Evolutionary conservation across 2,797 vertebrate genomes (phyloP).

Genomic region (Mus spretus): DNA sequence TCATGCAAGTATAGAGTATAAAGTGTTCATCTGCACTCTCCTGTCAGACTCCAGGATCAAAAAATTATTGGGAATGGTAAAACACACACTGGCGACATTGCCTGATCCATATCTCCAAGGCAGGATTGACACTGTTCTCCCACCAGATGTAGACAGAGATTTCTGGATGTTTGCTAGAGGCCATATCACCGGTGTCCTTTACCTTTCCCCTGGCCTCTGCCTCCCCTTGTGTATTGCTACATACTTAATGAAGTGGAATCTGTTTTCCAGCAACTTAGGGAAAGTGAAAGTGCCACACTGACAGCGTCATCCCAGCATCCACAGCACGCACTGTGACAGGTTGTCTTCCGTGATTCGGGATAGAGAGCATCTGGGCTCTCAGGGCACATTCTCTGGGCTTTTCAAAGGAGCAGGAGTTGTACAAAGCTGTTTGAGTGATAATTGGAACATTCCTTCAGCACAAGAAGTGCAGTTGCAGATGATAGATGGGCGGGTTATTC

Average conservation of each 20-base stretch:
- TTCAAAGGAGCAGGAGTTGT: conserved; percentile 60
- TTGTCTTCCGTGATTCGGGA: conserved; percentile 71
- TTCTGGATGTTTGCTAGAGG: conserved; percentile 82
- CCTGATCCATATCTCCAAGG: conserved; percentile 79
- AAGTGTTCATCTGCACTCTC: conserved; percentile 62
- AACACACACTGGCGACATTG: conserved; percentile 70
- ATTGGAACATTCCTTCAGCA: conserved; percentile 48
- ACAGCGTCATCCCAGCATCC: conserved; percentile 17
- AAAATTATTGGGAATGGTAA: conserved; percentile 79
- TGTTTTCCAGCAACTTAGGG: conserved; percentile 72
- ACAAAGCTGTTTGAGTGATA: conserved; percentile 32
- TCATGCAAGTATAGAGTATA: conserved; percentile 39
- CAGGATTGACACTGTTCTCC: conserved; percentile 81
- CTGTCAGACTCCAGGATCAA: conserved; percentile 76
- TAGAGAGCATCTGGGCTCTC: conserved; percentile 46
- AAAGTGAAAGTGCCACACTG: conserved; percentile 65
- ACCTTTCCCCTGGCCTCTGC: conserved; percentile 51
- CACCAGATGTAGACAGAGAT: conserved; percentile 83
- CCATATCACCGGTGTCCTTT: conserved; percentile 77
- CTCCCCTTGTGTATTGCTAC: conserved; percentile 71
- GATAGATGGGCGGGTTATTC: not conserved
- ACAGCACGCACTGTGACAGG: conserved; percentile 48
- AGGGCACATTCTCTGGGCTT: conserved; percentile 60
- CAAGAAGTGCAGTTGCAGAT: conserved; percentile 40
- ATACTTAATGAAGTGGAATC: conserved; percentile 76